Base-by-base conservation (phyloP, 2,888 invertebrate species). In the Hemaris fuciformis region DNA sequence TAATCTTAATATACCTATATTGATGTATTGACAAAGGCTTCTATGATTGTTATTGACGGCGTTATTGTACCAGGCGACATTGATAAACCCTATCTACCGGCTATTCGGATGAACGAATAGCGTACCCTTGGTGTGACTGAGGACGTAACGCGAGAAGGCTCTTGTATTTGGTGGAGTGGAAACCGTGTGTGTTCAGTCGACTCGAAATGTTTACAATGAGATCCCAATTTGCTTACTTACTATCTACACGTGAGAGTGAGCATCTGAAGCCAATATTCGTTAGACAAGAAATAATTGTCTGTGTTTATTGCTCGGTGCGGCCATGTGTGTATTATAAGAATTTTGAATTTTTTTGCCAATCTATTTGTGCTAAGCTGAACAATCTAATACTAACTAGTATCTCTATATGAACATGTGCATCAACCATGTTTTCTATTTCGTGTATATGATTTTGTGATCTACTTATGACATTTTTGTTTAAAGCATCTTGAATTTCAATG, bases 31-130 rank as follows among this genome's bases (percentile, higher is more conserved):
- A 77, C 70, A 77, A 59, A 38, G 18, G 34, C 15, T 15, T 23
- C 34, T 59, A 46, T 74, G 73, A 74, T 79, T 81, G 76, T 75
- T 78, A 78, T 79, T 77, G 73, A 74, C 63, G 69, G 70, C 68
- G 71, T 71, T 75, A 78, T 74, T 79, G 74, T 76, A 69, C 67
- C n/a, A 70, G 68, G 66, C 74, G 71, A 77, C 78, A 77, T 76
- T 71, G 86, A 85, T 85, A 85, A 81, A 64, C 71, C 78, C 66
- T 89, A 89, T 90, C 88, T 73, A 66, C 78, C 78, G 84, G 85
- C 66, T 82, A 74, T 86, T 72, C 84, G 81, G 83, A 79, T 87
- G 85, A 87, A 74, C 73, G 83, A 75, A 65, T 83, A 70, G 64
- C 69, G 48, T 69, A 76, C 74, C 80, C 74, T 75, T 76, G 67